Conservation (phyloP, 2,113 vertebrate species). For the Alectura lathami region DNA sequence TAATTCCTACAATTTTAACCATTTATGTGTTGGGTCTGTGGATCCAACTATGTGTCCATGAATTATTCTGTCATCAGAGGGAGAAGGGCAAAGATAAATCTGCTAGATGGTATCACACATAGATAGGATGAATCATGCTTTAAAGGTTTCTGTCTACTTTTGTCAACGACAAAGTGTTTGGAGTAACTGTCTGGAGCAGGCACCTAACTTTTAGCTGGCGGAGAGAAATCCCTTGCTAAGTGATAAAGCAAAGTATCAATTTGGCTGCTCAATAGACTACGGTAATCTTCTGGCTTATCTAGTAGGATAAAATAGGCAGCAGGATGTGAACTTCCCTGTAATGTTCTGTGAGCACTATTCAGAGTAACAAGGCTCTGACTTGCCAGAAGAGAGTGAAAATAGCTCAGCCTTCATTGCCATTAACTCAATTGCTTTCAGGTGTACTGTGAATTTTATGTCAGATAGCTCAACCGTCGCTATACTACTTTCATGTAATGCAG, state of each 20-base stretch:
- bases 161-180: not conserved
- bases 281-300: not conserved
- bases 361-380: slow-evolving; percentile 5
- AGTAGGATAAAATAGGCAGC: not conserved
- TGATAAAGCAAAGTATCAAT: not conserved
- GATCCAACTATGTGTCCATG: not conserved
- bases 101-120: not conserved
- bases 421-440: slow-evolving; percentile 3
- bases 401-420: not conserved
- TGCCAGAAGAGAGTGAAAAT: not conserved
- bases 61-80: not conserved
- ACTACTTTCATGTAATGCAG: not conserved
- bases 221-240: not conserved
- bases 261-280: not conserved
- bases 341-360: not conserved
- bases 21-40: not conserved
- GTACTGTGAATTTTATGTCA: not conserved
- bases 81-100: not conserved
- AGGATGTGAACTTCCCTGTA: not conserved
- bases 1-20: not conserved
- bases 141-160: not conserved
- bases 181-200: not conserved
- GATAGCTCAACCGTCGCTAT: not conserved
- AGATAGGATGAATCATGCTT: not conserved
- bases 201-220: not conserved